Percentiles rank a stretch among this genome's conserved stretches.
Evolutionary conservation across 1,140 invertebrate species (phyloP).

Genomic region (Drosophila sp.): DNA sequence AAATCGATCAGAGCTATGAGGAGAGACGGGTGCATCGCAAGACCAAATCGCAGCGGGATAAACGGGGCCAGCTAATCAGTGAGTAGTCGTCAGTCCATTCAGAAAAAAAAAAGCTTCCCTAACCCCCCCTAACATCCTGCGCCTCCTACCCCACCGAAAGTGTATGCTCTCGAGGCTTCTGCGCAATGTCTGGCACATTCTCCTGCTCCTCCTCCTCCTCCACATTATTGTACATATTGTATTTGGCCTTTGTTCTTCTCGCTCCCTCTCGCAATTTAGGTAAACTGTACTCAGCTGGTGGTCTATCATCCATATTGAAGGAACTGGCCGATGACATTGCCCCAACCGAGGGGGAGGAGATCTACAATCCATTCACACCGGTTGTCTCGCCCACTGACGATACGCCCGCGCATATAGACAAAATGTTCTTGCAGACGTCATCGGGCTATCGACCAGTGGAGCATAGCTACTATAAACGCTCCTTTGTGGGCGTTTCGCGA

Average conservation of each 20-base stretch:
- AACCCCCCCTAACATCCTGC: conserved; percentile 4
- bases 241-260: neutral
- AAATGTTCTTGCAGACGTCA: conserved; percentile 83
- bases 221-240: neutral
- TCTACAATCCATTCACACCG: conserved; percentile 83
- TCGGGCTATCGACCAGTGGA: conserved; percentile 83
- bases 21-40: conserved; percentile 82
- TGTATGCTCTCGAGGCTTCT: conserved; percentile 40
- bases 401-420: conserved; percentile 81
- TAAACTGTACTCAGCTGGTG: conserved; percentile 80
- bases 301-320: conserved; percentile 79
- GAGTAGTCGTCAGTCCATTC: conserved; percentile 50
- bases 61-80: conserved; percentile 81
- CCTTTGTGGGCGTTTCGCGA: conserved; percentile 66
- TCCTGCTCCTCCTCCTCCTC: neutral
- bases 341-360: conserved; percentile 78
- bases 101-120: conserved; percentile 46
- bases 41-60: conserved; percentile 82
- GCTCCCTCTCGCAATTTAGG: conserved; percentile 42
- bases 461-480: conserved; percentile 81
- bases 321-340: conserved; percentile 82
- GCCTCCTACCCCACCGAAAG: neutral
- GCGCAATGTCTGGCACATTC: conserved; percentile 40
- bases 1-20: conserved; percentile 81
- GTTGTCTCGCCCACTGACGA: conserved; percentile 82